Conservation (phyloP, 2,888 invertebrate genomes). For the Schizaphis graminum region DNA sequence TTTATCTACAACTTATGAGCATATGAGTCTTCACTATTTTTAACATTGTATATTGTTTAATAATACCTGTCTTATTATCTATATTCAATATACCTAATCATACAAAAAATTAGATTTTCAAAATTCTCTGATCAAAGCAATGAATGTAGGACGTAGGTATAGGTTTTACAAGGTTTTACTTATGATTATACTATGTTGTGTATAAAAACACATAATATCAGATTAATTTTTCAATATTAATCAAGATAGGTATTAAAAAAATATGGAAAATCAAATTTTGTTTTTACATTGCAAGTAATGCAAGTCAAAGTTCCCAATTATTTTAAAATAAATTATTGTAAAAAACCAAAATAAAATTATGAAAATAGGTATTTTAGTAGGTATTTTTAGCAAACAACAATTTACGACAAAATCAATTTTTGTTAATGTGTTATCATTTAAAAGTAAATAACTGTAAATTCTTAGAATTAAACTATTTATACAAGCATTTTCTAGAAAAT, state of each 20-base stretch:
- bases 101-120: too few species aligned
- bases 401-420: not conserved
- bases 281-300: not conserved
- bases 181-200: not conserved
- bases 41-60: not conserved
- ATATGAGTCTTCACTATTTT: not conserved
- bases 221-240: not conserved
- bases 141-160: not conserved
- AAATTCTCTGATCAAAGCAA: not conserved
- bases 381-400: not conserved
- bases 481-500: not conserved
- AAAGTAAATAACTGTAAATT: not conserved
- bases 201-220: not conserved
- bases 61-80: not conserved
- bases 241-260: too few species aligned
- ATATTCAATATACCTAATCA: too few species aligned
- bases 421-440: not conserved
- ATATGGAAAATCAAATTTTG: not conserved
- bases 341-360: not conserved
- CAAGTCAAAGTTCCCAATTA: not conserved
- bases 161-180: too few species aligned
- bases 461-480: not conserved
- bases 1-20: not conserved
- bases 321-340: not conserved
- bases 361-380: too few species aligned